Base-by-base conservation (phyloP, 2,888 invertebrate genomes). In the Tuberolachnus salignus region DNA sequence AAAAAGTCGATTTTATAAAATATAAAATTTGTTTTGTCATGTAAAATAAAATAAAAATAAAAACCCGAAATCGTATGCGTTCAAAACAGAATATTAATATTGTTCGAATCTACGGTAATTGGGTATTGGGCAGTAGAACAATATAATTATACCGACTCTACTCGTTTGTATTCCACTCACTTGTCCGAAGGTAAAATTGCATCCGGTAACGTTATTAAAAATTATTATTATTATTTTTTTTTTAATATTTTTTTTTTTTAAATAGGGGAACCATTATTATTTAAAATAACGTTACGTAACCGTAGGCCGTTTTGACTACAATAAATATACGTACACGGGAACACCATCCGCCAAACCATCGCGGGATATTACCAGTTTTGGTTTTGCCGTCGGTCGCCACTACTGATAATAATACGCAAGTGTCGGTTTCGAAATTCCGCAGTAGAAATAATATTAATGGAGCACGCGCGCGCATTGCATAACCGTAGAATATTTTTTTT, bases 231-330 rank as follows among this genome's bases (percentile, higher is more conserved):
- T 21, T 55, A 11, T 55, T 21, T 21, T 55, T 42, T 42, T 42
- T 13, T 14, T 69, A 55, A 21, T 55, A 11, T 55, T 21, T 21
- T 55, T 42, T 42, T 42, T 13, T 14, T 69, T 42, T 19, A 55
- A 21, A 42, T 70, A n/a, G 11, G 21, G 21, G 42, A 44, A 42
- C 16, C 4, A 4, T 4, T 0, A 21, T 21, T 6, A 34, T 55
- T 16, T 55, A 4, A 3, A 16, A 44, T 55, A 70, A 69, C 49
- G 34, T 69, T 69, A 70, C 16, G 21, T 55, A 42, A 70, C 70
- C 16, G 21, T 21, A 55, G 69, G 34, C 10, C 44, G 16, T 44
- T 21, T 51, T 11, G 21, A 4, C 64, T 66, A 26, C 1, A 59
- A 13, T 59, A 59, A 4, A 14, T 53, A 10, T n/a, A n/a, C 34